These are phyloP conservation scores for Microtus californicus DNA, from an alignment of 2,797 vertebrate species.

Conservation along the genomic window DNA sequence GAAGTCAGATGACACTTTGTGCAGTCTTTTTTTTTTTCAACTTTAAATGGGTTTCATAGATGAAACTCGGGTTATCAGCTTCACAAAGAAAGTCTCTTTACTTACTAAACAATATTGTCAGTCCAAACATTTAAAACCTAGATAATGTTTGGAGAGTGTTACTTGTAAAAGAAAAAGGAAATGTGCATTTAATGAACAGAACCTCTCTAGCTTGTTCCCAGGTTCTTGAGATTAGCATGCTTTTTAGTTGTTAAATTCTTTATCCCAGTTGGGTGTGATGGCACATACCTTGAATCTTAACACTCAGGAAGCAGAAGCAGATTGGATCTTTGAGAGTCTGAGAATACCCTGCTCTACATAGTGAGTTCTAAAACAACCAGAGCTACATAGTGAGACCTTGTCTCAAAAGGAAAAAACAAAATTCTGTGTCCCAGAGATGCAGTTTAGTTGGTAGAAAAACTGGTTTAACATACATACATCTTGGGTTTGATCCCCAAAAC, in stretches of 20 bases:
- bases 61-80: not conserved
- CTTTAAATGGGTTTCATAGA: not conserved
- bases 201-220: not conserved
- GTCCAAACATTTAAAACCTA: not conserved
- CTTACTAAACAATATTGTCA: not conserved
- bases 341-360: not conserved
- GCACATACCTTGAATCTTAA: not conserved
- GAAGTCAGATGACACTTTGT: not conserved
- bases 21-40: not conserved
- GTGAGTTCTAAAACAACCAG: not conserved
- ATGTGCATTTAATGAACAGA: not conserved
- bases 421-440: not conserved
- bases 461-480: not conserved
- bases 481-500: not conserved
- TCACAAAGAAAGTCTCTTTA: not conserved
- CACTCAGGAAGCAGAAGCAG: not conserved
- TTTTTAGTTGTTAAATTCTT: slow-evolving; percentile 9
- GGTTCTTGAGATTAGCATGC: not conserved
- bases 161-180: not conserved
- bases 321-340: not conserved
- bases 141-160: not conserved
- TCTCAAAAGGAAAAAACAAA: not conserved
- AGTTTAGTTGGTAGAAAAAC: not conserved
- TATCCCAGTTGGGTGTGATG: not conserved
- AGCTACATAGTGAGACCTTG: not conserved